Evolutionary conservation across 2,113 vertebrate species (phyloP).

Genomic region (Mohoua ochrocephala): DNA sequence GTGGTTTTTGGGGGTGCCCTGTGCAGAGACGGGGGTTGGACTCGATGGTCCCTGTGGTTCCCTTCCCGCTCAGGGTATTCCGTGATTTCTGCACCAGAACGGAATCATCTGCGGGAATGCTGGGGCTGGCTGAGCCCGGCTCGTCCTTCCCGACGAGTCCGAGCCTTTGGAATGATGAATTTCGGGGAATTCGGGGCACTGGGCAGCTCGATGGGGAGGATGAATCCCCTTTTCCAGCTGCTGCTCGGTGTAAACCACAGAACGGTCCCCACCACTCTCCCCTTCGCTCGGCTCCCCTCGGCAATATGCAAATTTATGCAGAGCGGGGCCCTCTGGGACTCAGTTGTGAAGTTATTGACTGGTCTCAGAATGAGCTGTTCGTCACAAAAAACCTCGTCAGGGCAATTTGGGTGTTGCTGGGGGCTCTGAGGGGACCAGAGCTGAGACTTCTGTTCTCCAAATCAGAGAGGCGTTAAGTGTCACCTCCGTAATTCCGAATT

Average conservation of each 20-base stretch:
- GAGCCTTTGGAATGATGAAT: neutral
- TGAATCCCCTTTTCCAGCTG: neutral
- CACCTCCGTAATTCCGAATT: neutral
- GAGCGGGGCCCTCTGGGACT: neutral
- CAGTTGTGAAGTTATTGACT: neutral
- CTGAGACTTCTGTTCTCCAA: neutral
- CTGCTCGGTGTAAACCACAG: neutral
- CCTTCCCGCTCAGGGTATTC: neutral
- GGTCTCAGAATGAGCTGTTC: neutral
- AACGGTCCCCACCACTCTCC: neutral
- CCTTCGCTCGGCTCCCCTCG: neutral
- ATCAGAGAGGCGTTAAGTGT: neutral
- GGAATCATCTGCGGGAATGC: neutral
- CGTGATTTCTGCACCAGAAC: neutral
- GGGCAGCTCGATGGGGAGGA: neutral
- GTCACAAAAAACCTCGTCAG: neutral
- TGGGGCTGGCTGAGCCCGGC: neutral
- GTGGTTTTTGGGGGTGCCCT: neutral
- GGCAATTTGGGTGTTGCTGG: neutral
- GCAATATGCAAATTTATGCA: neutral
- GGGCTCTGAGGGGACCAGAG: neutral
- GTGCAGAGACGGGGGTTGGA: neutral
- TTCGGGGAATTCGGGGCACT: neutral
- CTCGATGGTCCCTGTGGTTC: neutral
- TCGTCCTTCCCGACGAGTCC: rapidly evolving